Evolutionary conservation across 92 coral and sea anemone species (phyloP), one percentile per base, ranked within the genome.

Genomic region (Pocillopora meandrina): DNA sequence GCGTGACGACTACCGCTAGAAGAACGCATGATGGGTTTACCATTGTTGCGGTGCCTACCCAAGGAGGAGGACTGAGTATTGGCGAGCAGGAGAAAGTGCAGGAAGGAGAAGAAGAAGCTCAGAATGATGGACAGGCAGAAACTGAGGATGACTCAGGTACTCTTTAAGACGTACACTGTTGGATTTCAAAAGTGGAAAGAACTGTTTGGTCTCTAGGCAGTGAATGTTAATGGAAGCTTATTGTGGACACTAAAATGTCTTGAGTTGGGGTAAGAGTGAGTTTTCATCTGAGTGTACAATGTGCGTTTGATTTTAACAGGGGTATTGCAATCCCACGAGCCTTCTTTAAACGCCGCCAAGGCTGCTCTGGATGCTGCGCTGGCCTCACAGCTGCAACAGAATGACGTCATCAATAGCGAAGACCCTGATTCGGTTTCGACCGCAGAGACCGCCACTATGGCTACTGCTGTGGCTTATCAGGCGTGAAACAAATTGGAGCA

Each of bases 341-440:
- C 91, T 26, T 36, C 89, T 47, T 84, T 92, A 59, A 74, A 52
- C 64, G 85, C 66, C 15, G 90, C 86, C 3, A 93, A 93, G 80
- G 89, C 93, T 20, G 90, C 88, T 9, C 81, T 93, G 68, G 92
- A 91, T 42, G 89, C 90, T 13, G 89, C 76, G 6, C 86, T 93
- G 12, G 92, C 93, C 19, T 67, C 92, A 68, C 94, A 93, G 80
- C 85, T 93, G 12, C 83, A 79, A 23, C 92, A 90, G 36, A 85
- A 60, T 59, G 88, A 74, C 63, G 93, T 82, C 82, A 90, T 90
- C 72, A 80, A 65, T 26, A 81, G 76, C 12, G 65, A 85, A 36
- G 86, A 82, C 76, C 87, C 91, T 84, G 92, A 86, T 59, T 56
- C 81, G 66, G 73, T 80, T 77, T 80, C 92, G 77, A 84, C 74